These are phyloP conservation scores for Willowsia nigromaculata DNA, from an alignment of 2,888 invertebrate genomes.

Conservation along the genomic window DNA sequence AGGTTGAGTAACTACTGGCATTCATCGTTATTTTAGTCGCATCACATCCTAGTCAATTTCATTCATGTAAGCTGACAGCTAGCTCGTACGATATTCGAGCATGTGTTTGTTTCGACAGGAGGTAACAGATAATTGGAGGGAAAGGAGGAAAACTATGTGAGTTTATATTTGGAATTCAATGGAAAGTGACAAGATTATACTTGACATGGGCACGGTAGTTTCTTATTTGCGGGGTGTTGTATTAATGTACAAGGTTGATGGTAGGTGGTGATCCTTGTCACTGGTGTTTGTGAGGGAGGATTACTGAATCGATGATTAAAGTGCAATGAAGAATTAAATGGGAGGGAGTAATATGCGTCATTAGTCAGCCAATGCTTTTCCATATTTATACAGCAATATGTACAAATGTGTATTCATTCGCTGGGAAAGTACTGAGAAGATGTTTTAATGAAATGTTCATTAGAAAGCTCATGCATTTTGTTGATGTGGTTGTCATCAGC, in stretches of 20 bases:
- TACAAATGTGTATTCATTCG: too few species aligned
- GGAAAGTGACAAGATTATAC: not conserved
- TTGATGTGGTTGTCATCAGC: too few species aligned
- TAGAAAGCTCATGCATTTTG: too few species aligned
- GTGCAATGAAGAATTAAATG: not conserved
- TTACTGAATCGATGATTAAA: not conserved
- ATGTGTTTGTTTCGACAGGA: not conserved
- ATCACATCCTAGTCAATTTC: conserved; percentile 2
- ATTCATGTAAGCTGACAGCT: not conserved
- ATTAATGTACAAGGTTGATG: not conserved
- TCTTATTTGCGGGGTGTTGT: not conserved
- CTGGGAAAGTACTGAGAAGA: too few species aligned
- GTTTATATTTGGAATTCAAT: conserved; percentile 1
- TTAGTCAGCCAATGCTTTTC: not conserved
- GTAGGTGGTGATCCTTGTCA: not conserved
- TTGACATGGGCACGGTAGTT: not conserved
- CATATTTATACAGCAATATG: too few species aligned
- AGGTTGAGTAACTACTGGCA: too few species aligned
- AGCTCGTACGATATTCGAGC: not conserved
- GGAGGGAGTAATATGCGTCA: not conserved
- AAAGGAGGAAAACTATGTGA: not conserved
- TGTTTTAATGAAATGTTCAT: too few species aligned
- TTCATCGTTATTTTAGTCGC: not conserved
- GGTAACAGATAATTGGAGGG: not conserved
- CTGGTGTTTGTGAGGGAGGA: not conserved